Conservation (phyloP, 1,140 invertebrate genomes). For the Spodoptera frugiperda region DNA sequence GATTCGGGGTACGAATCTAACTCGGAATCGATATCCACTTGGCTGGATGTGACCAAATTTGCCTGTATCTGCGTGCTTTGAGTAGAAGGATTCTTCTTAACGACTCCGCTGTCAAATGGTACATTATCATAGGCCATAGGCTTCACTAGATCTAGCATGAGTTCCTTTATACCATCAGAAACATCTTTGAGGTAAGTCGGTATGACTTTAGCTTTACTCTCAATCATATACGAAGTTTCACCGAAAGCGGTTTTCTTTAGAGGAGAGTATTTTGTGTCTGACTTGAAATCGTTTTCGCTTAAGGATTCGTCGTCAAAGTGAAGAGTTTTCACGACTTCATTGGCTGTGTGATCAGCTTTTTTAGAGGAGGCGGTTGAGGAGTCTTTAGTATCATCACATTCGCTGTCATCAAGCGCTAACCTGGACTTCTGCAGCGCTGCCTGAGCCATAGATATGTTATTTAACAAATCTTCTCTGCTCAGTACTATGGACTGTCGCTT, state of each 20-base stretch:
- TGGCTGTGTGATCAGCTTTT: conserved; percentile 62
- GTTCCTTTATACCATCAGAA: conserved; percentile 70
- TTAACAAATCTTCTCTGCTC: conserved; percentile 70
- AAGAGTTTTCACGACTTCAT: conserved; percentile 74
- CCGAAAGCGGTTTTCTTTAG: conserved; percentile 72
- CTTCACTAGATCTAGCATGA: conserved; percentile 76
- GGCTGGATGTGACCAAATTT: conserved; percentile 71
- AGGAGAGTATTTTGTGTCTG: conserved; percentile 57
- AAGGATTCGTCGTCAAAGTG: conserved; percentile 67
- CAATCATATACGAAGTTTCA: conserved; percentile 66
- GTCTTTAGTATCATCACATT: conserved; percentile 54
- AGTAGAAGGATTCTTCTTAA: conserved; percentile 55
- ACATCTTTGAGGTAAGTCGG: conserved; percentile 71
- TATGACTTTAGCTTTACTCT: conserved; percentile 70
- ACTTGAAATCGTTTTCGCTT: conserved; percentile 55
- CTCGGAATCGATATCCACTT: conserved; percentile 72
- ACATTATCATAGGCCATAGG: conserved; percentile 64
- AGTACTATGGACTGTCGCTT: conserved; percentile 64
- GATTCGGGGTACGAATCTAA: conserved; percentile 56
- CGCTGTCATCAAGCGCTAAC: conserved; percentile 60
- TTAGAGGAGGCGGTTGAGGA: conserved; percentile 1
- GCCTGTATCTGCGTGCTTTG: conserved; percentile 73
- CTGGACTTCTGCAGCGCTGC: conserved; percentile 63
- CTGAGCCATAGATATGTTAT: conserved; percentile 72
- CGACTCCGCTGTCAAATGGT: conserved; percentile 52